These are phyloP conservation scores for Melanotaenia parkinsoni DNA, from an alignment of 2,797 vertebrate genomes.

Conservation along the genomic window DNA sequence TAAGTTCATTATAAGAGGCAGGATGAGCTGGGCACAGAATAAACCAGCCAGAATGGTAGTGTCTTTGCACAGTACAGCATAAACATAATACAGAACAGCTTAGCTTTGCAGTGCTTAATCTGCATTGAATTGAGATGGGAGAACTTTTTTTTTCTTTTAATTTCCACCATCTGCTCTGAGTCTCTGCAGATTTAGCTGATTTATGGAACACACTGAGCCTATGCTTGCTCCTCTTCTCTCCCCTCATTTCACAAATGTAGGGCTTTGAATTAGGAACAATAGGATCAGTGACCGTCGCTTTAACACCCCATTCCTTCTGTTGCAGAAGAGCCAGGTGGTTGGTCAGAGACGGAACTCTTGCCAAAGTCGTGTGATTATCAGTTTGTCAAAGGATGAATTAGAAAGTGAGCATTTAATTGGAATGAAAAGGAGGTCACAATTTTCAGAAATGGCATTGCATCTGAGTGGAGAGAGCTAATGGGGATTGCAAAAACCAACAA, in stretches of 20 bases:
- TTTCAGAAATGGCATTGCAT: constrained; percentile 67
- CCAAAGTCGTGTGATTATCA: constrained; percentile 45
- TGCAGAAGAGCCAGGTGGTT: constrained; percentile 45
- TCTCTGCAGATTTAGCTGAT: constrained; percentile 81
- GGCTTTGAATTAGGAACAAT: constrained; percentile 75
- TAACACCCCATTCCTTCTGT: constrained; percentile 49
- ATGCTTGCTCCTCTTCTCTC: constrained; percentile 48
- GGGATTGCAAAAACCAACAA: constrained; percentile 58
- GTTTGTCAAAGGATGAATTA: constrained; percentile 56
- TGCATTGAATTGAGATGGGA: constrained; percentile 70
- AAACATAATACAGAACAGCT: constrained; percentile 55
- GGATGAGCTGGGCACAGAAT: constrained; percentile 40
- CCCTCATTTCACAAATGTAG: constrained; percentile 70
- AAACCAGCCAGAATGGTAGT: constrained; percentile 60
- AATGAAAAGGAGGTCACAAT: constrained; percentile 78
- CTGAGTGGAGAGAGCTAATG: constrained; percentile 51
- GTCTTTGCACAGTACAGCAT: constrained; percentile 37
- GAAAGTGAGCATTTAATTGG: constrained; percentile 68
- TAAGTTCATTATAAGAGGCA: constrained; percentile 32
- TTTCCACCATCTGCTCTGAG: constrained; percentile 78
- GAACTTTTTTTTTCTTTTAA: constrained; percentile 29
- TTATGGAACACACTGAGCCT: constrained; percentile 71
- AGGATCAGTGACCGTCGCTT: constrained; percentile 52
- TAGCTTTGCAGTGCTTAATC: constrained; percentile 69
- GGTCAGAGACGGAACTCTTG: constrained; percentile 45